Percentiles rank a stretch among this genome's conserved stretches.
Evolutionary conservation across 2,113 vertebrate species (phyloP).

Genomic region (Oostethus manadensis): DNA sequence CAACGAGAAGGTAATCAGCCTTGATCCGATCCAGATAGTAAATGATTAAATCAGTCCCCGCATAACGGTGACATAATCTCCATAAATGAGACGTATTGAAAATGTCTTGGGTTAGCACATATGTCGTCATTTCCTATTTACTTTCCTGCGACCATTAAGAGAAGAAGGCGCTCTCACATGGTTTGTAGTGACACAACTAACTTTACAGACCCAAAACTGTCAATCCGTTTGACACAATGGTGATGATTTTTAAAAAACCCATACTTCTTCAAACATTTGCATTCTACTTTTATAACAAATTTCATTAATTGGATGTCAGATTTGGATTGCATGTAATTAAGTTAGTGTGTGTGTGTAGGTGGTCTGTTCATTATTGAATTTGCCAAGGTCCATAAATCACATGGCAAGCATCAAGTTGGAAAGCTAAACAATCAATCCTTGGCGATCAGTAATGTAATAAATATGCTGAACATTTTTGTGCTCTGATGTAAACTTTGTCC

Average conservation of each 20-base stretch:
- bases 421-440: slow-evolving; percentile 34
- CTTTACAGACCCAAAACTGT: not conserved
- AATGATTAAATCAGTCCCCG: too few relatives aligned
- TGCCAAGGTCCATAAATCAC: slow-evolving; percentile 28
- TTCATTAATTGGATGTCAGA: not conserved
- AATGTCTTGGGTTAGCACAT: too few relatives aligned
- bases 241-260: not conserved
- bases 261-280: not conserved
- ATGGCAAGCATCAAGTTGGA: slow-evolving; percentile 19
- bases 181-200: not conserved
- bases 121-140: not conserved
- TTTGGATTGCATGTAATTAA: too few relatives aligned
- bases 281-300: not conserved
- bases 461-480: slow-evolving; percentile 32
- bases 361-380: slow-evolving; percentile 27
- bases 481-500: slow-evolving; percentile 26
- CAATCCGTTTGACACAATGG: not conserved
- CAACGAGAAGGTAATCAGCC: too few relatives aligned
- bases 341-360: slow-evolving; percentile 8
- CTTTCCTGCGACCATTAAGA: not conserved
- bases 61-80: too few relatives aligned
- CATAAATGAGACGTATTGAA: too few relatives aligned
- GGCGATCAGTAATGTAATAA: slow-evolving; percentile 28
- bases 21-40: too few relatives aligned
- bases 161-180: too few relatives aligned